Base-by-base conservation (phyloP, 2,888 invertebrate genomes). In the Mongoloraphidia duomilia region DNA sequence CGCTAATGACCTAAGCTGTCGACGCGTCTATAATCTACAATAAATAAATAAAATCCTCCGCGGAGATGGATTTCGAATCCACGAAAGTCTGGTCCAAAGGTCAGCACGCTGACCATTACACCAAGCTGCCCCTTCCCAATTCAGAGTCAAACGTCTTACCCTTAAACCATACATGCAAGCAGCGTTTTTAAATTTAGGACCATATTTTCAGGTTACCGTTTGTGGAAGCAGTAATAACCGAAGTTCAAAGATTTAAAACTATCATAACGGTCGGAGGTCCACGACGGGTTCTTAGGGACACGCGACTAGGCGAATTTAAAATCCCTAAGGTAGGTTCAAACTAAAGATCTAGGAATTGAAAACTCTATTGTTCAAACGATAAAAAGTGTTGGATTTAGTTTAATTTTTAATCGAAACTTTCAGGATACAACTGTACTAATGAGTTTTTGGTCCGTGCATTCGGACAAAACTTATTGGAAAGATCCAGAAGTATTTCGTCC, bases 401-500 rank as follows among this genome's bases (percentile, higher is more conserved):
- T 41, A 47, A 34, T 44, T 46, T 36, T 38, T 6, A 26, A 26
- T 26, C 26, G 26, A 26, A 41, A 46, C 33, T 60, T 62, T 37
- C 46, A 66, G 65, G 56, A 64, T 36, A 60, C 66, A 33, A 64
- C 65, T 37, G 56, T 67, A 44, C 56, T 67, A 50, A 57, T 65
- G 9, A 63, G 59, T 55, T 43, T 58, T 42, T 56, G 73, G 55
- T 73, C 76, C 2, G 70, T 80, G 6, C 72, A 77, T 56, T 71
- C 73, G 62, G 76, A 80, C 57, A 63, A 70, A 33, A 58, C 67
- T 1, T 66, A 74, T 50, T 83, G 79, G 76, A 65, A 66, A 0
- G 76, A 82, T 56, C 82, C 83, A 0, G 65, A 76, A 33, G 63
- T 57, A 2, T 83, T 82, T 58, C 67, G 74, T 3, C 83, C 83